Evolutionary conservation across 2,888 invertebrate genomes (phyloP), one percentile per base, ranked within the genome.

Genomic region (Luperina nickerlii): DNA sequence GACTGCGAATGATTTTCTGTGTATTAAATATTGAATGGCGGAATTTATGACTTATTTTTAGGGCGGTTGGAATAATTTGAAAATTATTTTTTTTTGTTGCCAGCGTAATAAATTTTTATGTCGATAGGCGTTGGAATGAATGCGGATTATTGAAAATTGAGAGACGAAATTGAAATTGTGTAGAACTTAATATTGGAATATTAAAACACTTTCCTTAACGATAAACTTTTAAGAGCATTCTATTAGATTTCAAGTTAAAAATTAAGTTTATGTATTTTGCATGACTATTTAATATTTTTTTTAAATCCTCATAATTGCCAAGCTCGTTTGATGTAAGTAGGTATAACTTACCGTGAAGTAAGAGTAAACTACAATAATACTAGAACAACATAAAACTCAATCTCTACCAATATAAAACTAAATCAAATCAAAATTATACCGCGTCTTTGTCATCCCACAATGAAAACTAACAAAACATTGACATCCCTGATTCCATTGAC

Each of bases 11-110:
- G 91, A 92, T 90, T 92, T 89, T 84, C 85, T 93, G 92, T 91
- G 92, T 90, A 94, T 94, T 93, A 93, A 94, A 92, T 92, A 91
- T 92, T 88, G 91, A 91, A 91, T 91, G 88, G 82, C 81, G 84
- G 79, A 86, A 93, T 94, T 93, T 93, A 93, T 90, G 90, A 85
- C 88, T 83, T 83, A 89, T 81, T 89, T 88, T 87, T 86, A 88
- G 84, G 90, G 88, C 85, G 86, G 82, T 89, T 75, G 89, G 82
- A 83, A 85, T 87, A 87, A 86, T 87, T 83, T 80, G 88, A 81
- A 86, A 89, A 87, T 89, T 88, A 90, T 82, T 85, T 81, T 87
- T 62, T 90, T 85, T 83, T 89, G 83, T 80, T 89, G 81, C 79
- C 87, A 74, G 82, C 60, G 81, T 84, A 88, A 89, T 89, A 90